Conservation (phyloP, 64 coral and sea anemone species). For the Pocillopora damicornis region DNA sequence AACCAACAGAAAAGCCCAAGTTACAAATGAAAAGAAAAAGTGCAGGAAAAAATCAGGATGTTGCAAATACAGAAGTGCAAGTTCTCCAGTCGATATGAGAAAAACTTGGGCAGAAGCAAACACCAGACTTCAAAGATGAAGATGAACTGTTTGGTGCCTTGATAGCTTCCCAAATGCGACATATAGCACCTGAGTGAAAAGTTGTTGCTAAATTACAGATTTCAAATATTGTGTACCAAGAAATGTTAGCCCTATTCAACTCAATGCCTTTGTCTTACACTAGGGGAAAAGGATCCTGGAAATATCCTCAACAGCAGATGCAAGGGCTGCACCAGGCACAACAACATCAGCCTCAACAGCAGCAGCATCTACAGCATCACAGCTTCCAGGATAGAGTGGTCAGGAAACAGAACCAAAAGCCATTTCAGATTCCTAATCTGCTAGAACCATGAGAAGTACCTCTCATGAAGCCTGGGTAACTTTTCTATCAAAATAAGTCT, state of each 20-base stretch:
- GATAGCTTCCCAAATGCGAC: conserved; percentile 18
- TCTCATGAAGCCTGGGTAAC: too few relatives aligned
- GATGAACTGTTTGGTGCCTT: conserved; percentile 39
- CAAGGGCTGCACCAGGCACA: not conserved
- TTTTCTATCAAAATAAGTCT: not conserved
- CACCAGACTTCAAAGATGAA: conserved; percentile 15
- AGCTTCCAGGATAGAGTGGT: too few relatives aligned
- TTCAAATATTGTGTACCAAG: conserved; percentile 25
- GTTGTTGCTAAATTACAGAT: conserved; percentile 17
- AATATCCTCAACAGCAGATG: not conserved
- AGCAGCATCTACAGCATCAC: too few relatives aligned
- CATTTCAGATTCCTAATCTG: too few relatives aligned
- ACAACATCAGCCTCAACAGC: not conserved
- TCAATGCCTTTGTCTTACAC: not conserved
- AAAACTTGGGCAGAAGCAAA: conserved; percentile 2
- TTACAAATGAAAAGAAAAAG: conserved; percentile 9
- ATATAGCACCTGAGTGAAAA: conserved; percentile 16
- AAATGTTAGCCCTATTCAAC: conserved; percentile 24
- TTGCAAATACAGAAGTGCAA: conserved; percentile 35
- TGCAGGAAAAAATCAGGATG: not conserved
- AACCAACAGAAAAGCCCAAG: conserved; percentile 6
- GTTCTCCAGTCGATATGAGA: conserved; percentile 12
- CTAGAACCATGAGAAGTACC: too few relatives aligned
- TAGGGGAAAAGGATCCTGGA: not conserved
- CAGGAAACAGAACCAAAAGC: too few relatives aligned